Percentiles rank a stretch among this genome's conserved stretches.
Evolutionary conservation across 1,140 invertebrate species (phyloP).

Genomic region (Aphis craccivora): DNA sequence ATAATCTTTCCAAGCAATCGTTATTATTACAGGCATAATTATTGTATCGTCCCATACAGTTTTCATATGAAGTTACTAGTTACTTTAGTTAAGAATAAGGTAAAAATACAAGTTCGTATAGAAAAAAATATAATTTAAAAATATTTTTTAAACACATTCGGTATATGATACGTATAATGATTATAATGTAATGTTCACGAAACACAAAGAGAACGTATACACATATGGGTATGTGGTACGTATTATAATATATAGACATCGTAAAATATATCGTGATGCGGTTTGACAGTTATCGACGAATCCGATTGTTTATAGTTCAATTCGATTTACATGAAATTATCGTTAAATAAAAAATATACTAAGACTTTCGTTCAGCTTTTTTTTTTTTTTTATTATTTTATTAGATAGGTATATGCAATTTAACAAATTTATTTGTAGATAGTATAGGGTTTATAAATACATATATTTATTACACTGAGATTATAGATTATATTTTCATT

Average conservation of each 20-base stretch:
- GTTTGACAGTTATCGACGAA: conserved; percentile 26
- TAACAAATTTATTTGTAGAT: conserved; percentile 32
- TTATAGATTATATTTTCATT: conserved; percentile 28
- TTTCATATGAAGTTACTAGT: background rate
- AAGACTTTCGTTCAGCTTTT: background rate
- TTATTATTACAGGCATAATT: background rate
- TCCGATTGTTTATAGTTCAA: background rate
- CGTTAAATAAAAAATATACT: background rate
- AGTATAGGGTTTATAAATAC: background rate
- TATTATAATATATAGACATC: conserved; percentile 17
- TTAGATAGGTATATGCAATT: conserved; percentile 27
- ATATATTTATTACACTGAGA: background rate
- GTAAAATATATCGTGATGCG: background rate
- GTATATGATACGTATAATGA: background rate
- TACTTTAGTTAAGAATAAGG: background rate
- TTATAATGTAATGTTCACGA: background rate
- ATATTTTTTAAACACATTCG: background rate
- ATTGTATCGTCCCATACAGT: background rate
- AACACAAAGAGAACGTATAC: background rate
- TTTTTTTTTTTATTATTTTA: conserved; percentile 25
- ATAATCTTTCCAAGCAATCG: background rate
- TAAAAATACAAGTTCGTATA: background rate
- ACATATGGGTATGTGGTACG: background rate
- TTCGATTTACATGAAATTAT: conserved; percentile 27
- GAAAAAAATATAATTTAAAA: background rate